A percentile compares a stretch with the other conserved stretches of the same genome.
These are phyloP conservation scores for Macroteleia sp. DNA, from an alignment of 2,888 invertebrate genomes.

Conservation along the genomic window DNA sequence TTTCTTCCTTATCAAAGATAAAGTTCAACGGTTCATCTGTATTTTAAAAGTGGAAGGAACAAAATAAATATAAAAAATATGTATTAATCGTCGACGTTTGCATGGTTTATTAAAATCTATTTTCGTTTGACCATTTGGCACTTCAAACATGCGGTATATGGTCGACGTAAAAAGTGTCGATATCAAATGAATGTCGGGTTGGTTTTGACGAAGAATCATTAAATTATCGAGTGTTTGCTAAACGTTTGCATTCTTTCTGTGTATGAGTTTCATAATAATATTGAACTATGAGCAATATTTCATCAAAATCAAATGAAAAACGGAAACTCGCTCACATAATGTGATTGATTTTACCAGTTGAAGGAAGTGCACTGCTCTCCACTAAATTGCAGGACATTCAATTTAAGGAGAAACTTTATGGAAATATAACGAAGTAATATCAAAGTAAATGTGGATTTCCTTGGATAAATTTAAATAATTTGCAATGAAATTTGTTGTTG, in stretches of 20 bases:
- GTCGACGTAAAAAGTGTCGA: not conserved
- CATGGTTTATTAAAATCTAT: too few species aligned
- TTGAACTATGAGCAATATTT: constrained; percentile 46
- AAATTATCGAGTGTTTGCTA: constrained; percentile 25
- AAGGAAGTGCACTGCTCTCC: constrained; percentile 7
- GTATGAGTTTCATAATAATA: constrained; percentile 25
- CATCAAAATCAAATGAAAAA: constrained; percentile 45
- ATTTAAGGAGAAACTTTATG: constrained; percentile 15
- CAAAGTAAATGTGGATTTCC: constrained; percentile 6
- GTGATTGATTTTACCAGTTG: constrained; percentile 41
- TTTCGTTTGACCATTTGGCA: too few species aligned
- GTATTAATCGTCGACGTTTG: too few species aligned
- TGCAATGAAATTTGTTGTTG: not conserved
- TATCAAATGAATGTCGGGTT: constrained; percentile 6
- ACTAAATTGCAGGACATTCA: constrained; percentile 25
- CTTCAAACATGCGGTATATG: not conserved
- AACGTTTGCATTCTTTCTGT: constrained; percentile 5
- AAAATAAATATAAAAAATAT: too few species aligned
- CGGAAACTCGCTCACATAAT: constrained; percentile 26
- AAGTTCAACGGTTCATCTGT: too few species aligned
- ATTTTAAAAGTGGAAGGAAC: too few species aligned
- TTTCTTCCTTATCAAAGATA: too few species aligned
- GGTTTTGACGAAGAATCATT: not conserved
- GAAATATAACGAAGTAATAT: constrained; percentile 21
- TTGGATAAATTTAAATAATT: constrained; percentile 13